These are phyloP conservation scores for Hassar affinis DNA, from an alignment of 2,113 vertebrate species.

Conservation along the genomic window DNA sequence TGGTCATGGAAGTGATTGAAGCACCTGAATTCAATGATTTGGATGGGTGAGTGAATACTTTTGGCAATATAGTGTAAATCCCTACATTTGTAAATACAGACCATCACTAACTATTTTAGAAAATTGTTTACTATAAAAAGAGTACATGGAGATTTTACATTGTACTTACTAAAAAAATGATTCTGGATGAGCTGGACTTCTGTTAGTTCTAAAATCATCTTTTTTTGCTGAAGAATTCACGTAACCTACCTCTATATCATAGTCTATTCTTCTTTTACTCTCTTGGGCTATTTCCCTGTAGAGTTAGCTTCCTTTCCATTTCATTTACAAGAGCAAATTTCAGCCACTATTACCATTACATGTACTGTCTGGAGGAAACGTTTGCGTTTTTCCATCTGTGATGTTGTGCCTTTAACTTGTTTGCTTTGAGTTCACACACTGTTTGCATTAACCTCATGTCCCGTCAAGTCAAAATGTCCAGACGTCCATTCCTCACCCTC, in stretches of 20 bases:
- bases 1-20: no score
- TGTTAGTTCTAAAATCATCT: not conserved
- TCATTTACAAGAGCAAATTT: constrained; percentile 19
- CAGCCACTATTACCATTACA: not conserved
- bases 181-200: not conserved
- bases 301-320: constrained; percentile 3
- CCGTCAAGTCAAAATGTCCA: not conserved
- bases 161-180: not conserved
- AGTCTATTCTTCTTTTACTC: not conserved
- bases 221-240: not conserved
- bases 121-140: not conserved
- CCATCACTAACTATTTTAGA: not conserved
- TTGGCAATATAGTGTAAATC: no score
- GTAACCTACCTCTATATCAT: not conserved
- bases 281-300: not conserved
- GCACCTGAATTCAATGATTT: no score
- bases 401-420: not conserved
- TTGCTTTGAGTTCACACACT: constrained; percentile 5
- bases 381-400: constrained; percentile 7
- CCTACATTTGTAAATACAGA: not conserved
- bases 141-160: not conserved
- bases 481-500: not conserved
- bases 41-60: no score
- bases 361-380: not conserved
- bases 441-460: not conserved